Evolutionary conservation across 2,113 vertebrate genomes (phyloP).

Genomic region (Malaclemys terrapin): DNA sequence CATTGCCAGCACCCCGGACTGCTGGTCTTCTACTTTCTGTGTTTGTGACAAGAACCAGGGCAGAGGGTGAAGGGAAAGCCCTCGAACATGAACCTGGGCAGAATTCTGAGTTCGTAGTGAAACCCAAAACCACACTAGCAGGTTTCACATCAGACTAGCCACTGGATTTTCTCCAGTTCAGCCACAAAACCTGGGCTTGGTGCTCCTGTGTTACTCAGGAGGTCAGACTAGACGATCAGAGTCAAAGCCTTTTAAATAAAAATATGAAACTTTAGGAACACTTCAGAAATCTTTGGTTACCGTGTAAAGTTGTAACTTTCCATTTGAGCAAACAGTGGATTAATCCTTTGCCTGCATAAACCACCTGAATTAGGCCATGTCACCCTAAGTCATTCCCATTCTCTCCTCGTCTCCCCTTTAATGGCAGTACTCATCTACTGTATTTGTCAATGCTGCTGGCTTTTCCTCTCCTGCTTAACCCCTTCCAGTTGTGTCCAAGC

Average conservation of each 20-base stretch:
- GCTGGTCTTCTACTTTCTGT: too few species aligned
- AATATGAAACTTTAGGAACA: too few species aligned
- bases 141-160: background rate
- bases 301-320: background rate
- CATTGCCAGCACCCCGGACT: too few species aligned
- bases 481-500: background rate
- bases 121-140: background rate
- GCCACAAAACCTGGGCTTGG: background rate
- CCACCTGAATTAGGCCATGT: accelerated
- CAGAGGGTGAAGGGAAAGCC: too few species aligned
- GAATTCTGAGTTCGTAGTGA: background rate
- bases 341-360: background rate
- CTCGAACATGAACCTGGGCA: background rate
- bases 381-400: background rate
- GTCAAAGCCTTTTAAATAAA: background rate
- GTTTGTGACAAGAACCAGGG: too few species aligned
- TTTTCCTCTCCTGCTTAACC: background rate
- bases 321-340: background rate
- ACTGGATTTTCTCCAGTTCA: background rate
- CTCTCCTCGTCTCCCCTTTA: background rate
- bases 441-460: background rate
- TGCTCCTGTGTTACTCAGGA: background rate
- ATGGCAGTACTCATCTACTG: background rate
- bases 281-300: background rate
- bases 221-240: background rate